Conservation (phyloP, 53 echinoderm and acorn worm species). For the Astropecten irregularis region DNA sequence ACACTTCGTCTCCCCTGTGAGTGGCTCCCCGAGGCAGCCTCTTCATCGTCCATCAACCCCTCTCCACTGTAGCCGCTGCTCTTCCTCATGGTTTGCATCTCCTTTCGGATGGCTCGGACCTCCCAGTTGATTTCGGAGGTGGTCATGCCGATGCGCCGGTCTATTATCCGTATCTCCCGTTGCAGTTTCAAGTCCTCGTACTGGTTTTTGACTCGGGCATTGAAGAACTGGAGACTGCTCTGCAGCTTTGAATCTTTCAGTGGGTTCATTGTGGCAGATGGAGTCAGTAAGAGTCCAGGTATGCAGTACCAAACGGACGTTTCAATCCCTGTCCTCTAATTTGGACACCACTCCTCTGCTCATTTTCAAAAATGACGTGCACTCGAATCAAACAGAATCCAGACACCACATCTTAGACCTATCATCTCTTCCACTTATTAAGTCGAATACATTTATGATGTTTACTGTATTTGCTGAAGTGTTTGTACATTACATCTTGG, state of each 20-base stretch:
- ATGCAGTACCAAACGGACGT: too few relatives aligned
- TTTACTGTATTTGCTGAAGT: not conserved
- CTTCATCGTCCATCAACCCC: not conserved
- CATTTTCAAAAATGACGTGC: too few relatives aligned
- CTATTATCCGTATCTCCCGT: conserved; percentile 51
- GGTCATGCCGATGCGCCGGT: conserved; percentile 59
- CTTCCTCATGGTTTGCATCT: conserved; percentile 41
- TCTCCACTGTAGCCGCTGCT: conserved; percentile 66
- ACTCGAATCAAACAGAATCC: too few relatives aligned
- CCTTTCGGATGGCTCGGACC: not conserved
- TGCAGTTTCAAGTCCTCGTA: conserved; percentile 64
- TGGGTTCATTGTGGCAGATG: not conserved
- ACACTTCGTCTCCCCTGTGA: not conserved
- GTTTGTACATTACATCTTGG: not conserved
- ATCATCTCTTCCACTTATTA: too few relatives aligned
- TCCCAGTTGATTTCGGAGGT: conserved; percentile 15
- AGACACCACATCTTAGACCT: too few relatives aligned
- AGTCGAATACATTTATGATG: not conserved
- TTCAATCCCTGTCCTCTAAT: too few relatives aligned
- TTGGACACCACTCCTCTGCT: too few relatives aligned
- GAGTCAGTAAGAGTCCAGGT: not conserved
- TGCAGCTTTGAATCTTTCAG: conserved; percentile 14
- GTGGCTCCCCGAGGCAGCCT: not conserved
- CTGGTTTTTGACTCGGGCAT: conserved; percentile 74
- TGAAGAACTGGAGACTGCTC: conserved; percentile 62